Conservation (phyloP, 2,113 vertebrate species). For the Orthonyx spaldingii region DNA sequence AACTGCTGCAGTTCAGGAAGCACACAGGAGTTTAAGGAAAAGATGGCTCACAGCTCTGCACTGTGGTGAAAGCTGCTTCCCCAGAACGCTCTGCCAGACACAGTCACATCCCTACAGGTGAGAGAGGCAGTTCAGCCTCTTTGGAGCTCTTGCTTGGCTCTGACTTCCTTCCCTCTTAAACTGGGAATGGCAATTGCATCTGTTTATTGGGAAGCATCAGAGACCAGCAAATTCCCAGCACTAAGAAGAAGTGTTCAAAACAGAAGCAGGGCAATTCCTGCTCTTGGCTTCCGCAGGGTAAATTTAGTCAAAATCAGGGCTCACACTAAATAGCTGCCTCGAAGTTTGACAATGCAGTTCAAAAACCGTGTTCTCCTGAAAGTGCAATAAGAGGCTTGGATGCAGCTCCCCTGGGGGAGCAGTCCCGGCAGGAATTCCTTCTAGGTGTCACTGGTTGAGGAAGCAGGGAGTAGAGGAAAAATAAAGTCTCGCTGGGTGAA, state of each 20-base stretch:
- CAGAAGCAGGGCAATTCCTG: not conserved
- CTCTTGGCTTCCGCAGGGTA: not conserved
- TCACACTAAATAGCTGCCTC: not conserved
- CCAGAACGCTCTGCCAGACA: not conserved
- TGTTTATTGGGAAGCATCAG: not conserved
- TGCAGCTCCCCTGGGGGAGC: not conserved
- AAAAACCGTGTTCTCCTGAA: not conserved
- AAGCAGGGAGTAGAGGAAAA: not conserved
- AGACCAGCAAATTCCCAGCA: not conserved
- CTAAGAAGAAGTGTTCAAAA: not conserved
- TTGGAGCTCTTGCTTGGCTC: not conserved
- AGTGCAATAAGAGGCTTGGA: not conserved
- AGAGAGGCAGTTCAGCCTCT: not conserved
- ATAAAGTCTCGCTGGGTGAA: not conserved
- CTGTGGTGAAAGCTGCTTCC: not conserved
- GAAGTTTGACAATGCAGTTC: not conserved
- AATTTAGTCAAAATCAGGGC: not conserved
- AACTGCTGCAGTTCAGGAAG: not conserved
- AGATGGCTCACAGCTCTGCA: not conserved
- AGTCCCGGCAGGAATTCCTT: not conserved
- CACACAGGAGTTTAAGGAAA: not conserved
- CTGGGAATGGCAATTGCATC: not conserved
- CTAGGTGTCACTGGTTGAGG: not conserved
- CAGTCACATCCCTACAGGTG: slow-evolving; percentile 14
- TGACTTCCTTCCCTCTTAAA: not conserved